A percentile compares a stretch with the other conserved stretches of the same genome.
phyloP scores from a whole-genome alignment of 2,888 invertebrate genomes.

The Charanyca ferruginea region DNA sequence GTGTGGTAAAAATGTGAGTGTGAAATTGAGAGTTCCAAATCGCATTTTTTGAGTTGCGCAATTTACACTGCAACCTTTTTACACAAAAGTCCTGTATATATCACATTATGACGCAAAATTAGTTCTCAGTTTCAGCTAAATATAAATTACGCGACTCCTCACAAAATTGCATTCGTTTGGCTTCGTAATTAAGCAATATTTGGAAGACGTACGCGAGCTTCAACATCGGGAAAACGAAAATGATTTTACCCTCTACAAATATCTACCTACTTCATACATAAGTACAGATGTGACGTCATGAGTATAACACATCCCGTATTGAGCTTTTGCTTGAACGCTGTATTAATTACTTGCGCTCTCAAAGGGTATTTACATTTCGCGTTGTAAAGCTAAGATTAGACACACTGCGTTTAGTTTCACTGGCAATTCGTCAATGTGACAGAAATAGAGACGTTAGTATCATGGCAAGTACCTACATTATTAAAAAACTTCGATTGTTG shows the following conservation, averaged over 20 bases:
- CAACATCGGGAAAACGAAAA: background rate
- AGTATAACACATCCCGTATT: slow-evolving; percentile 6
- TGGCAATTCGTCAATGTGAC: slow-evolving; percentile 16
- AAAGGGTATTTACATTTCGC: slow-evolving; percentile 42
- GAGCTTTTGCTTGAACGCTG: slow-evolving; percentile 27
- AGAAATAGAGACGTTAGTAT: slow-evolving; percentile 4
- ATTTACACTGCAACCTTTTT: no score
- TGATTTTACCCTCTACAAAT: background rate
- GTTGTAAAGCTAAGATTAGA: slow-evolving; percentile 41
- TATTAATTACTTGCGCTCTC: slow-evolving; percentile 43
- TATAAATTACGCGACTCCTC: no score
- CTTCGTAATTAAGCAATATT: no score
- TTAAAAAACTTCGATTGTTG: no score
- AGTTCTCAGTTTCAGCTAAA: no score
- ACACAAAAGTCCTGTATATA: no score
- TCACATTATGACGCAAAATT: no score
- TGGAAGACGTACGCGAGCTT: no score
- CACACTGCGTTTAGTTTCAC: slow-evolving; percentile 24
- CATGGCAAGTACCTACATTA: background rate
- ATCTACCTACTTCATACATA: background rate
- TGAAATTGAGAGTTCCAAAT: no score
- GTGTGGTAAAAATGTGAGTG: no score
- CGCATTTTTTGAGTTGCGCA: no score
- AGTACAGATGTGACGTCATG: background rate
- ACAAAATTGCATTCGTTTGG: no score